Percentiles rank a stretch among this genome's conserved stretches.
Conservation (phyloP, 2,888 invertebrate genomes). For the Metacarcinus magister region DNA sequence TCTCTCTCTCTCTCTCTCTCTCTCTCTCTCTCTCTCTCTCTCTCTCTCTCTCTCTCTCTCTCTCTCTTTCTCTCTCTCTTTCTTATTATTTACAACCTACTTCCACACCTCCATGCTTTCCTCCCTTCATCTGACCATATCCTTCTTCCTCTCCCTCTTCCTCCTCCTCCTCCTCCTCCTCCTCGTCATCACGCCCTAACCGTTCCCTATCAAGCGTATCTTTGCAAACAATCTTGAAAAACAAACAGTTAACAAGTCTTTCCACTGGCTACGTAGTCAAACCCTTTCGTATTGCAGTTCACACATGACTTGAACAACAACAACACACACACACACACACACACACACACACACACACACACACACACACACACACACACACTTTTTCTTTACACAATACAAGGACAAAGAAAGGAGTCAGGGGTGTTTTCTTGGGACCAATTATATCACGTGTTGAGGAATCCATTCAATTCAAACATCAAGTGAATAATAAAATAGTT, state of each 20-base stretch:
- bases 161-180: not conserved
- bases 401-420: too few relatives aligned
- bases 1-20: conserved; percentile 55
- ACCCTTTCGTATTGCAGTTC: not conserved
- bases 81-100: not conserved
- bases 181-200: not conserved
- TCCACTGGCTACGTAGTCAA: not conserved
- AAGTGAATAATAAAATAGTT: too few relatives aligned
- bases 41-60: conserved; percentile 40
- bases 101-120: not conserved
- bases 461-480: too few relatives aligned
- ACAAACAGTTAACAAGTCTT: conserved; percentile 34
- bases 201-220: not conserved
- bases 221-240: not conserved
- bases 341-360: too few relatives aligned
- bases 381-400: too few relatives aligned
- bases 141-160: not conserved
- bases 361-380: too few relatives aligned
- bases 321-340: too few relatives aligned
- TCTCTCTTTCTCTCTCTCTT: conserved; percentile 49
- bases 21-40: conserved; percentile 16
- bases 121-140: conserved; percentile 29
- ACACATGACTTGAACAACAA: not conserved
- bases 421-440: too few relatives aligned
- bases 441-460: too few relatives aligned